Evolutionary conservation across 2,888 invertebrate species (phyloP).

Genomic region (Acleris holmiana): DNA sequence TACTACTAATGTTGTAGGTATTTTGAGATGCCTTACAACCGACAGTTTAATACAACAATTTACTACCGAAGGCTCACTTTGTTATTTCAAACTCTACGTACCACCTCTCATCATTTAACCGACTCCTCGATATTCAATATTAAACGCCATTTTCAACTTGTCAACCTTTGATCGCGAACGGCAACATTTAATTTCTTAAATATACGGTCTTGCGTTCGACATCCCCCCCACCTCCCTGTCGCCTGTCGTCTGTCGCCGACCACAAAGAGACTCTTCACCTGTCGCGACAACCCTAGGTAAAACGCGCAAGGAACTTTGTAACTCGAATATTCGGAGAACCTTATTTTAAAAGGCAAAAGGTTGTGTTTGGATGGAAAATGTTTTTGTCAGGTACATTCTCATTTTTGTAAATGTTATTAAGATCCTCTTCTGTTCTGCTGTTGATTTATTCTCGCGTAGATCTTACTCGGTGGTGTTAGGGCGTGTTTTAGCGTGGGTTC

Average conservation of each 20-base stretch:
- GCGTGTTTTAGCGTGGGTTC: not conserved
- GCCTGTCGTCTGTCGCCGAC: slow-evolving; percentile 5
- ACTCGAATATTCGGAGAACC: not conserved
- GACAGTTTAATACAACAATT: too few relatives aligned
- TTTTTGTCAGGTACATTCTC: not conserved
- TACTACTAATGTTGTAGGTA: too few relatives aligned
- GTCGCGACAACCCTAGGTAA: not conserved
- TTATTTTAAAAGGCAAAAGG: not conserved
- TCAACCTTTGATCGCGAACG: slow-evolving; percentile 6
- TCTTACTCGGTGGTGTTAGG: not conserved
- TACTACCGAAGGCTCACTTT: too few relatives aligned
- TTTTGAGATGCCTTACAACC: too few relatives aligned
- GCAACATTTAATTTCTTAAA: slow-evolving; percentile 13
- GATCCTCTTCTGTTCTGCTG: not conserved
- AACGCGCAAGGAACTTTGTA: not conserved
- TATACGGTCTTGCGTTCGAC: slow-evolving; percentile 16
- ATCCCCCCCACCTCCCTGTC: not conserved
- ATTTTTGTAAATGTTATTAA: not conserved
- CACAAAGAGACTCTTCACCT: slow-evolving; percentile 11
- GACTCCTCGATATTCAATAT: not conserved
- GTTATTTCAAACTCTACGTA: too few relatives aligned
- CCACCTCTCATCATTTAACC: too few relatives aligned
- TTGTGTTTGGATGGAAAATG: not conserved
- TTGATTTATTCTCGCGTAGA: not conserved
- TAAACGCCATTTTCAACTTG: not conserved